Evolutionary conservation across 2,797 vertebrate species (phyloP).

Genomic region (Clamator glandarius): DNA sequence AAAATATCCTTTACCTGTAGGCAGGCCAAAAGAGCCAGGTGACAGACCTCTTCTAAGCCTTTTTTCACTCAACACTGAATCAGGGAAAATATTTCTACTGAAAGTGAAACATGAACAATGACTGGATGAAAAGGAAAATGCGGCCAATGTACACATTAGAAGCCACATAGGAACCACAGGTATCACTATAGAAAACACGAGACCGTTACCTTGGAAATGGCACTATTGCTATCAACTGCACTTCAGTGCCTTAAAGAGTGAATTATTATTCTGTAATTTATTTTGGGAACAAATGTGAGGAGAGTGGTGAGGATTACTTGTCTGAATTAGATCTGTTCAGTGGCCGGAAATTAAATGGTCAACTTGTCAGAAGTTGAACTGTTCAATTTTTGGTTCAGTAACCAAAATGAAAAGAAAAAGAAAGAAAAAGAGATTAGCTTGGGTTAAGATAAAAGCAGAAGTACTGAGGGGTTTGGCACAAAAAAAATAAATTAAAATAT

Average conservation of each 20-base stretch:
- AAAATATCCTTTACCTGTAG: neutral
- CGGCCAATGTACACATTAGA: neutral
- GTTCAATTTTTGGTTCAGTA: slow-evolving; percentile 64
- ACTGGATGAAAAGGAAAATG: neutral
- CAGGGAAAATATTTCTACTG: neutral
- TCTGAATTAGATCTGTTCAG: slow-evolving; percentile 62
- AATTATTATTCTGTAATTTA: slow-evolving; percentile 49
- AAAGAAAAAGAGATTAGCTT: slow-evolving; percentile 55
- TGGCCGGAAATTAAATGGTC: slow-evolving; percentile 73
- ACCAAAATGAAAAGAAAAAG: slow-evolving; percentile 66
- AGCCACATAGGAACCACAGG: neutral
- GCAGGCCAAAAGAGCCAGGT: neutral
- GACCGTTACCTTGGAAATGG: slow-evolving; percentile 38
- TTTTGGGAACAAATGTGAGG: slow-evolving; percentile 35
- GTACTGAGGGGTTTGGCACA: neutral
- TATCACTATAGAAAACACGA: neutral
- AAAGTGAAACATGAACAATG: neutral
- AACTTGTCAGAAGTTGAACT: slow-evolving; percentile 65
- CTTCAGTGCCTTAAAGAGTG: neutral
- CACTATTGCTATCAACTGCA: neutral
- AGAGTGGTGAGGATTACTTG: neutral
- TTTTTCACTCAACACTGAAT: neutral
- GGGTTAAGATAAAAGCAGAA: slow-evolving; percentile 36
- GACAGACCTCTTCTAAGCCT: neutral
- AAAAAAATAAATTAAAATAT: slow-evolving; percentile 62